These are phyloP conservation scores for Xyrichtys novacula DNA, from an alignment of 2,797 vertebrate species.

Conservation along the genomic window DNA sequence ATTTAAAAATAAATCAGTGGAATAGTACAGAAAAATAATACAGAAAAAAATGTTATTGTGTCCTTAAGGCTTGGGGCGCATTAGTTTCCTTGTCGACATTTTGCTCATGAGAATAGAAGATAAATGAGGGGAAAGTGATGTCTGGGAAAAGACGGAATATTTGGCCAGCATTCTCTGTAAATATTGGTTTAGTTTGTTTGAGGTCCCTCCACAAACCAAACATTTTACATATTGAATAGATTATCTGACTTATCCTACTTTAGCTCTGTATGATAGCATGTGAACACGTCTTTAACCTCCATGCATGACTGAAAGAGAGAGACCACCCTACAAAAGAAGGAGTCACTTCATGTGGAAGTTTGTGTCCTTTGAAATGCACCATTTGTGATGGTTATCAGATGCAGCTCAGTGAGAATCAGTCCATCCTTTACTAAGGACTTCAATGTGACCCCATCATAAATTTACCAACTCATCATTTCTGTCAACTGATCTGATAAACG, in stretches of 20 bases:
- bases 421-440: constrained; percentile 64
- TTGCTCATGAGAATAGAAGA: constrained; percentile 78
- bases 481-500: not conserved
- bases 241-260: constrained; percentile 82
- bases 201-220: constrained; percentile 83
- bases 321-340: constrained; percentile 77
- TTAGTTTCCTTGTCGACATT: constrained; percentile 61
- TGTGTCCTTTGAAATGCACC: constrained; percentile 82
- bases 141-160: constrained; percentile 80
- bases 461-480: constrained; percentile 6
- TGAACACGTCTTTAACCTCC: constrained; percentile 80
- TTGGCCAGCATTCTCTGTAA: constrained; percentile 82
- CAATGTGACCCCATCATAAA: constrained; percentile 42
- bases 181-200: constrained; percentile 86
- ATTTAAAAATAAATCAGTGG: constrained; percentile 20
- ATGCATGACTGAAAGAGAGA: constrained; percentile 60
- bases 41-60: constrained; percentile 36
- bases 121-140: constrained; percentile 77
- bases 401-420: constrained; percentile 68
- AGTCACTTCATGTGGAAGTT: constrained; percentile 73
- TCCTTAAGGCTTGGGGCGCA: constrained; percentile 61
- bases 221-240: constrained; percentile 84
- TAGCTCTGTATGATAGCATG: constrained; percentile 85
- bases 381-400: constrained; percentile 79
- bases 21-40: constrained; percentile 58